phyloP scores from a whole-genome alignment of 2,113 vertebrate genomes.

The Mobula hypostoma region DNA sequence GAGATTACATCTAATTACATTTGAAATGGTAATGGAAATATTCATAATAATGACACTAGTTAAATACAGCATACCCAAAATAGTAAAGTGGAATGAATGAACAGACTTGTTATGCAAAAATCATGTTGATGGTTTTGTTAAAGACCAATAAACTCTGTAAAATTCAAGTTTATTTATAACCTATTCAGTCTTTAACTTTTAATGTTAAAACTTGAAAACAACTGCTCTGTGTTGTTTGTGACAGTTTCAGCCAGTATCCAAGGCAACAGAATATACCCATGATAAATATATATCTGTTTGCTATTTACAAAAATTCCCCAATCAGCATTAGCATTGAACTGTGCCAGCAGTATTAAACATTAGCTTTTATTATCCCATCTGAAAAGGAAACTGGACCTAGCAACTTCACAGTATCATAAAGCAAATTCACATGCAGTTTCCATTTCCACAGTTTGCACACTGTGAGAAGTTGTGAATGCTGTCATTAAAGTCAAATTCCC shows the following conservation, averaged over 20 bases:
- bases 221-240: slow-evolving; percentile 20
- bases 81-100: not conserved
- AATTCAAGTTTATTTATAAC: slow-evolving; percentile 17
- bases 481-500: not conserved
- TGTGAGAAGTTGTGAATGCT: not conserved
- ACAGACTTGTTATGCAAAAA: not conserved
- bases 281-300: slow-evolving; percentile 23
- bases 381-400: not conserved
- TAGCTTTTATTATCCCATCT: not conserved
- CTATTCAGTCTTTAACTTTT: slow-evolving; percentile 24
- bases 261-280: not conserved
- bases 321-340: not conserved
- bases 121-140: not conserved
- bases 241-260: not conserved
- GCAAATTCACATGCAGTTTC: no score
- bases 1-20: not conserved
- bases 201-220: slow-evolving; percentile 17
- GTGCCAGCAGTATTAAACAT: not conserved
- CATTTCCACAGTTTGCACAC: not conserved
- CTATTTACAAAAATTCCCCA: not conserved
- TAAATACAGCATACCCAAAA: not conserved
- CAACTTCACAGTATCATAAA: not conserved
- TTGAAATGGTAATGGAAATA: not conserved
- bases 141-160: not conserved
- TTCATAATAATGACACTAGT: no score